These are phyloP conservation scores for Dromiciops gliroides DNA, from an alignment of 2,113 vertebrate species.

Conservation along the genomic window DNA sequence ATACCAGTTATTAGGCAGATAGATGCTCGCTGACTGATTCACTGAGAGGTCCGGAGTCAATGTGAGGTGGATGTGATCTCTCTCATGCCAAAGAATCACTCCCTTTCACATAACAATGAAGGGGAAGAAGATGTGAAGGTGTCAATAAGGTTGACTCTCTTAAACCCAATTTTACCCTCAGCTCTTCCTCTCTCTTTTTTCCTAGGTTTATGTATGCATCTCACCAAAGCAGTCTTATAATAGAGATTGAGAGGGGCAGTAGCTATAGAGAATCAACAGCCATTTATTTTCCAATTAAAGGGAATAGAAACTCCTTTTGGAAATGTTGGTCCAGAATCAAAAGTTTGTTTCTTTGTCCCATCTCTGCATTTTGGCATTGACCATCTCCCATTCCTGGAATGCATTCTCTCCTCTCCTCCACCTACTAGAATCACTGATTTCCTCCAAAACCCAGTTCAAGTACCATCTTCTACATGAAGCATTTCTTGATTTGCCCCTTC, in stretches of 20 bases:
- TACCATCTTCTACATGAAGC: not conserved
- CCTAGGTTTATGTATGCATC: too few species aligned
- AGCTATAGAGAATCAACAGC: not conserved
- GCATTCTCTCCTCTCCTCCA: not conserved
- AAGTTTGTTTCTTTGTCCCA: not conserved
- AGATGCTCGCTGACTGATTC: not conserved
- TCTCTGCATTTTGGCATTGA: not conserved
- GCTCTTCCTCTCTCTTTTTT: not conserved
- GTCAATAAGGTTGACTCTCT: accelerated
- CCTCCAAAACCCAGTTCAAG: not conserved
- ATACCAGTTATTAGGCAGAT: not conserved
- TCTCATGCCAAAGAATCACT: not conserved
- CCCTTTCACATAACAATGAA: accelerated
- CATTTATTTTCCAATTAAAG: not conserved
- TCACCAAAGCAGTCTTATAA: not conserved
- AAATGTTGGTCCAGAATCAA: not conserved
- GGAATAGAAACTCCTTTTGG: not conserved
- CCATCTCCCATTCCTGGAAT: not conserved
- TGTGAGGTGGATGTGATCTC: not conserved
- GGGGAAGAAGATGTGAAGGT: not conserved
- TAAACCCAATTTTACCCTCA: not conserved
- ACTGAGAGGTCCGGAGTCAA: not conserved
- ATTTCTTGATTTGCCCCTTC: not conserved
- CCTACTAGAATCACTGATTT: not conserved
- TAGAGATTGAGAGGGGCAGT: not conserved